Base-by-base conservation (phyloP, 2,797 vertebrate species). In the Onychomys torridus region DNA sequence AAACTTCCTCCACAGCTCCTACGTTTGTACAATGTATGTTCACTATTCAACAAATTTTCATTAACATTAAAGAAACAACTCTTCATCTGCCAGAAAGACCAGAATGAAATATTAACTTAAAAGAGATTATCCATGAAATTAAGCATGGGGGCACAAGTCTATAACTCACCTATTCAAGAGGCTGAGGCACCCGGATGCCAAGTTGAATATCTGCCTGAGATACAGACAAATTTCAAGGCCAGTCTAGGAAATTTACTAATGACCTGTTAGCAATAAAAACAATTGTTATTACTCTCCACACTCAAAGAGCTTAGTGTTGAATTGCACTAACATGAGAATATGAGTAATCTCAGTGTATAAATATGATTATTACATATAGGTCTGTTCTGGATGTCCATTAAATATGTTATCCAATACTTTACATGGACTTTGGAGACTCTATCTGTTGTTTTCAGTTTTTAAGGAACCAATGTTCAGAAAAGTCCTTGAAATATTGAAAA, bases 51-150 rank as follows among this genome's bases (percentile, higher is more conserved):
- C 17, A 67, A 25, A 67, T 67, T 37, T 17, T 71, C 61, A 84
- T 76, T 93, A 88, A 34, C 2, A 77, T 77, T 87, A 76, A 76
- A 27, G n/a, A 95, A 86, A 25, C 10, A 71, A 88, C 57, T 79
- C 61, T 52, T 92, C 21, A 55, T 81, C 29, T 81, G 40, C 12
- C n/a, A 55, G 25, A 40, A 52, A 6, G 2, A 29, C 0, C 25
- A 17, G 6, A 25, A 57, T 17, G n/a, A 4, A 77, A 61, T 9
- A 32, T 1, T 27, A 63, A 17, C 32, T 29, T 17, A 5, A 57
- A 29, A 59, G 75, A 69, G 8, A 49, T 85, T 59, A 40, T 19
- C 3, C 16, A 25, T n/a, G 21, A 71, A 21, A 2, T 2, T 23
- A 27, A 14, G 19, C 59, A 65, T 25, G 7, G 25, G 29, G 32